phyloP scores from a whole-genome alignment of 2,113 vertebrate genomes.

The Natator depressus region DNA sequence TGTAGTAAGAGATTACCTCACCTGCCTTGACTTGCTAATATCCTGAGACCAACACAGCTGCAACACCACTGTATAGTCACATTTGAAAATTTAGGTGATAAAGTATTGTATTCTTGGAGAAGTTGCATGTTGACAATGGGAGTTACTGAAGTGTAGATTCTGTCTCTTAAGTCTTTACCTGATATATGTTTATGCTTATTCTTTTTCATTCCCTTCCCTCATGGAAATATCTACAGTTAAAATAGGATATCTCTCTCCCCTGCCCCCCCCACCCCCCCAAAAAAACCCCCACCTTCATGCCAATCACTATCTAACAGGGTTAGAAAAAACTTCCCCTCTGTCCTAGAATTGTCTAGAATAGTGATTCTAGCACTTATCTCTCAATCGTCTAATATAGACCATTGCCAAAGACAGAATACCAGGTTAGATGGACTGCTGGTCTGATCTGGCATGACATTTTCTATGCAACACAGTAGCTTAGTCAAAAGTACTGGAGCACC shows the following conservation, averaged over 20 bases:
- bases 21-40: no score
- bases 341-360: not conserved
- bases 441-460: not conserved
- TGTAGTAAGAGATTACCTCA: no score
- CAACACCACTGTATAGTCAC: no score
- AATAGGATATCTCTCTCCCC: not conserved
- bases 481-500: not conserved
- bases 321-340: not conserved
- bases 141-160: not conserved
- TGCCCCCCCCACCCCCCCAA: no score
- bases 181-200: not conserved
- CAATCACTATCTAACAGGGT: not conserved
- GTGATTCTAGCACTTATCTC: not conserved
- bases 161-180: not conserved
- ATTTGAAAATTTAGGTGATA: no score
- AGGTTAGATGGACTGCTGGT: not conserved
- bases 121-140: no score
- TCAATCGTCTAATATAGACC: not conserved
- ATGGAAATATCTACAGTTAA: not conserved
- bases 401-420: not conserved
- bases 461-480: not conserved
- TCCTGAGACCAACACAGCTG: no score
- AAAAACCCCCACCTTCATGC: not conserved
- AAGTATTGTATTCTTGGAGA: no score
- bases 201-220: not conserved